phyloP scores from a whole-genome alignment of 1,140 invertebrate genomes.

The Scaptomyza montana region DNA sequence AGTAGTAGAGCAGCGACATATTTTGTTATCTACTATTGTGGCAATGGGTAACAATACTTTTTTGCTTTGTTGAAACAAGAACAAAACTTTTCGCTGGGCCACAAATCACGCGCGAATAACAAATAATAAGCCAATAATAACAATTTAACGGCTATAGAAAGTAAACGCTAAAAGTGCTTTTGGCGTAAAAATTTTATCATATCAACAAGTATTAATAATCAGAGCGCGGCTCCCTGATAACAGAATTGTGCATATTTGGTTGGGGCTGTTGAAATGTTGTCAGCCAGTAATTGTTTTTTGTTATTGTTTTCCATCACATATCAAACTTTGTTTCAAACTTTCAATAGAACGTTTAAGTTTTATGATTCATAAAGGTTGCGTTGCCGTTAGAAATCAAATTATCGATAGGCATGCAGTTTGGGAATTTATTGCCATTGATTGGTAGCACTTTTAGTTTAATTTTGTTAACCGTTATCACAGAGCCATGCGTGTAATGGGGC shows the following conservation, averaged over 20 bases:
- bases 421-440: constrained; percentile 10
- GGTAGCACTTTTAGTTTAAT: constrained; percentile 32
- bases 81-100: constrained; percentile 14
- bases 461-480: constrained; percentile 37
- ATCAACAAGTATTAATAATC: constrained; percentile 57
- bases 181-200: constrained; percentile 54
- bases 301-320: background rate
- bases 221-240: constrained; percentile 60
- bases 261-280: constrained; percentile 21
- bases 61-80: constrained; percentile 52
- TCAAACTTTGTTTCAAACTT: background rate
- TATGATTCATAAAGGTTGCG: constrained; percentile 12
- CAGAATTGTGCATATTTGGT: constrained; percentile 41
- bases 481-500: constrained; percentile 21
- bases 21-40: constrained; percentile 54
- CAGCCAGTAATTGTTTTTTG: constrained; percentile 33
- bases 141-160: constrained; percentile 63
- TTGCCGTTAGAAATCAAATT: constrained; percentile 46
- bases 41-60: constrained; percentile 37
- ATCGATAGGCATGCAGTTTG: constrained; percentile 8
- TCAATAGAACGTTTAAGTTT: constrained; percentile 20
- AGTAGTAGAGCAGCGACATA: constrained; percentile 45
- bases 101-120: constrained; percentile 39
- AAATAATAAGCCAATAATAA: constrained; percentile 78
- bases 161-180: constrained; percentile 25